A percentile compares a stretch with the other conserved stretches of the same genome.
phyloP scores from a whole-genome alignment of 2,797 vertebrate species.

The Hypotaenidia philippensis region DNA sequence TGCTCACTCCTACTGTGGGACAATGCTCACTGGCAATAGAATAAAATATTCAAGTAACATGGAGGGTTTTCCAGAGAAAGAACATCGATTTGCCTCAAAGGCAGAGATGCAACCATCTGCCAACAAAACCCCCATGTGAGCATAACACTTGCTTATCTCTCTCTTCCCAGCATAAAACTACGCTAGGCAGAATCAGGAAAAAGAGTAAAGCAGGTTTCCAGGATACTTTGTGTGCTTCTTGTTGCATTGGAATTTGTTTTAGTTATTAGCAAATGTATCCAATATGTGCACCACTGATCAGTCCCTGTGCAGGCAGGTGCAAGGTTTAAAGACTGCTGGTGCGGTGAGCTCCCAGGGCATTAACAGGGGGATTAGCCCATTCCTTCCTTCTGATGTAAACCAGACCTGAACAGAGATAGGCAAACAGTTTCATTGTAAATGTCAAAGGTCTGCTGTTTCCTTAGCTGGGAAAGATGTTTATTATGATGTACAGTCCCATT shows the following conservation, averaged over 20 bases:
- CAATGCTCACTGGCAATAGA: not conserved
- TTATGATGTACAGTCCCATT: not conserved
- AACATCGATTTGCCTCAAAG: not conserved
- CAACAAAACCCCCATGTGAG: not conserved
- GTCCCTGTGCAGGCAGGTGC: not conserved
- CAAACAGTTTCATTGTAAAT: not conserved
- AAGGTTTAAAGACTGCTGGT: not conserved
- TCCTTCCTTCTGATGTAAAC: not conserved
- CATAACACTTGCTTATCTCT: not conserved
- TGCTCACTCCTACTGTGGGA: not conserved
- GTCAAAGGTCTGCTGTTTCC: not conserved
- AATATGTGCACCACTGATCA: not conserved
- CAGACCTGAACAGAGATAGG: not conserved
- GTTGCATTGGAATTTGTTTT: not conserved
- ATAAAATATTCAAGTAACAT: not conserved
- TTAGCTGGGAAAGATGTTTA: not conserved
- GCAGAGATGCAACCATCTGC: not conserved
- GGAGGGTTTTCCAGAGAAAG: not conserved
- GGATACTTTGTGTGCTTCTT: not conserved
- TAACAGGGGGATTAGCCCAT: not conserved
- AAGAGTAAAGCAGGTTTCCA: not conserved
- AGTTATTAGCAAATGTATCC: not conserved
- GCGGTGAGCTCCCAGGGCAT: not conserved
- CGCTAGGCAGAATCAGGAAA: not conserved
- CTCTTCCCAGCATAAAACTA: not conserved